Evolutionary conservation across 2,888 invertebrate genomes (phyloP), one percentile per base, ranked within the genome.

Genomic region (Athetis lepigone): DNA sequence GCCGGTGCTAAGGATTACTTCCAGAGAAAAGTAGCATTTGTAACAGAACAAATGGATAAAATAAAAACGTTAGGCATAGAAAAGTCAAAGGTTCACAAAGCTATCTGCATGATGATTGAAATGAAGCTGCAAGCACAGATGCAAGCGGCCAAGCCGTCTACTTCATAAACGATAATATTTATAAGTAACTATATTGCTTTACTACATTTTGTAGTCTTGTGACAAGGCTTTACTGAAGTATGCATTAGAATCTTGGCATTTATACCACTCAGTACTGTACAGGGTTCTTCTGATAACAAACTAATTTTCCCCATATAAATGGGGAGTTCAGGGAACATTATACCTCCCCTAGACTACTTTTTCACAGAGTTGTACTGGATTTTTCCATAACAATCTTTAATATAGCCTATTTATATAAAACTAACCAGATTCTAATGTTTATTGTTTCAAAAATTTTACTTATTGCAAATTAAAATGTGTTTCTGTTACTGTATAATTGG

Each of bases 21-120:
- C 88, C 97, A 98, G 88, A 96, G 99, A 55, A 98, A 98, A 95
- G 97, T 98, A 0, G 96, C 97, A 71, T 99, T 98, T 95, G 97
- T 99, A 0, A 97, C 98, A 0, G 98, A 98, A 86, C 99, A 99
- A 95, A 98, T 99, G 96, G 98, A 98, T 86, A 98, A 98, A 94
- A 97, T 99, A 59, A 98, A 98, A 90, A 92, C 95, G 36, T 92
- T 98, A 70, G 97, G 98, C 2, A 92, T 97, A 54, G 98, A 99
- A 86, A 99, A 99, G 89, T 97, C 96, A 67, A 97, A 97, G 90
- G 96, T 98, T 70, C 95, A 98, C 71, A 97, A 97, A 89, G 97
- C 97, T 36, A 96, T 98, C 62, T 95, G 97, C 73, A 97, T 97
- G 87, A 96, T 97, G 58, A 96, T 98, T 88, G 97, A 98, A 87